These are phyloP conservation scores for Aramus guarauna DNA, from an alignment of 2,113 vertebrate species.

Conservation along the genomic window DNA sequence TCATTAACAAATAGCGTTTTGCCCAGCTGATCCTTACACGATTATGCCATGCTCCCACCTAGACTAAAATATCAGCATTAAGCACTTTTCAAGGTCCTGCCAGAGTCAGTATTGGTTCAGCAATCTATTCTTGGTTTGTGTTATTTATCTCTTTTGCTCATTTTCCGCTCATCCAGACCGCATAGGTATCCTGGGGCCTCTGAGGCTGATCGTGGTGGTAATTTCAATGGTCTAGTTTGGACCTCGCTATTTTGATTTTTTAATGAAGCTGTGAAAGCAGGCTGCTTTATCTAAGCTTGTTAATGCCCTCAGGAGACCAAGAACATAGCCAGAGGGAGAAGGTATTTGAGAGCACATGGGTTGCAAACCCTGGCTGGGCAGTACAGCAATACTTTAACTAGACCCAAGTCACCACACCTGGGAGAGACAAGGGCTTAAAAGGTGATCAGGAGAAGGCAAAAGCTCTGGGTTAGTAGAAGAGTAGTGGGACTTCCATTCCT, in stretches of 20 bases:
- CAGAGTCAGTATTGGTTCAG: not conserved
- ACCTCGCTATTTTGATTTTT: not conserved
- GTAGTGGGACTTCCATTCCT: not conserved
- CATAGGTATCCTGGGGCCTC: not conserved
- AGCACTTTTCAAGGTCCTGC: not conserved
- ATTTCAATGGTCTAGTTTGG: not conserved
- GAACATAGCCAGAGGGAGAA: not conserved
- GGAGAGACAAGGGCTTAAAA: not conserved
- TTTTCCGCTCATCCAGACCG: not conserved
- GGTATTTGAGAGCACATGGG: not conserved
- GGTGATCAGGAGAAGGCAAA: not conserved
- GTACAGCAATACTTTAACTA: not conserved
- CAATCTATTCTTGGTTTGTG: not conserved
- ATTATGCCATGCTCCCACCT: rapidly evolving
- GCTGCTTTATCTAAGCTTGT: not conserved
- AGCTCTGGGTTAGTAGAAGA: not conserved
- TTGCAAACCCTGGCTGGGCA: not conserved
- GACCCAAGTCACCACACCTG: not conserved
- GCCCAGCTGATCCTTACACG: not conserved
- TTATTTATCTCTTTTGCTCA: not conserved
- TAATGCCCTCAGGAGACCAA: not conserved
- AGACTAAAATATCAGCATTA: not conserved
- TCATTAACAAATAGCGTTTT: not conserved
- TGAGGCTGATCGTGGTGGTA: not conserved
- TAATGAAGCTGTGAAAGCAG: not conserved